Percentiles rank a stretch among this genome's conserved stretches.
phyloP scores from a whole-genome alignment of 2,888 invertebrate species.

The Harpalus rubripes region DNA sequence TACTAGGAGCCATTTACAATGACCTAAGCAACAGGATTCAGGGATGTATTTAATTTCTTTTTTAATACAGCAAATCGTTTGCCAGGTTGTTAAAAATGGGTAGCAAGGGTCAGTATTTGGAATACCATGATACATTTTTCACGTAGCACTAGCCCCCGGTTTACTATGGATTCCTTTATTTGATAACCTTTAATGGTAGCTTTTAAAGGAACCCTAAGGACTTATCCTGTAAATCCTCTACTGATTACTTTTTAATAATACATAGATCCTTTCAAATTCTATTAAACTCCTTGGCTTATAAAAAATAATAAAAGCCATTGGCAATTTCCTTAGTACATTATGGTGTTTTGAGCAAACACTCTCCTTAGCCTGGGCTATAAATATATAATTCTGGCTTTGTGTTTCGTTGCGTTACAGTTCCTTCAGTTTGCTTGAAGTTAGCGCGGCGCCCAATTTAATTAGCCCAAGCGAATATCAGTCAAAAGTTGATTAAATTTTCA shows the following conservation, averaged over 20 bases:
- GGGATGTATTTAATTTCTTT: too few species aligned
- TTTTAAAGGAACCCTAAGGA: too few species aligned
- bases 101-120: too few species aligned
- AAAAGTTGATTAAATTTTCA: constrained; percentile 74
- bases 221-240: not conserved
- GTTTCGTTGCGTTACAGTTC: not conserved
- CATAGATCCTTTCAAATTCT: not conserved
- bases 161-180: too few species aligned
- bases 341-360: not conserved
- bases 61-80: too few species aligned
- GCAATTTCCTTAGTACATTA: constrained; percentile 2
- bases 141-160: too few species aligned
- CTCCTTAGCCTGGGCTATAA: not conserved
- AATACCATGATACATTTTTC: too few species aligned
- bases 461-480: constrained; percentile 73
- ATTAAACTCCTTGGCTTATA: not conserved
- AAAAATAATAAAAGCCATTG: not conserved
- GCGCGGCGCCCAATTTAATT: constrained; percentile 72
- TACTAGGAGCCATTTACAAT: too few species aligned
- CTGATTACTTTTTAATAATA: constrained; percentile 4
- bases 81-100: too few species aligned
- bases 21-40: too few species aligned
- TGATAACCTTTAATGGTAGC: too few species aligned
- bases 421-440: not conserved
- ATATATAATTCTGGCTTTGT: not conserved